A percentile compares a stretch with the other conserved stretches of the same genome.
phyloP scores from a whole-genome alignment of 2,888 invertebrate genomes.

The Chrysotoxum bicinctum region DNA sequence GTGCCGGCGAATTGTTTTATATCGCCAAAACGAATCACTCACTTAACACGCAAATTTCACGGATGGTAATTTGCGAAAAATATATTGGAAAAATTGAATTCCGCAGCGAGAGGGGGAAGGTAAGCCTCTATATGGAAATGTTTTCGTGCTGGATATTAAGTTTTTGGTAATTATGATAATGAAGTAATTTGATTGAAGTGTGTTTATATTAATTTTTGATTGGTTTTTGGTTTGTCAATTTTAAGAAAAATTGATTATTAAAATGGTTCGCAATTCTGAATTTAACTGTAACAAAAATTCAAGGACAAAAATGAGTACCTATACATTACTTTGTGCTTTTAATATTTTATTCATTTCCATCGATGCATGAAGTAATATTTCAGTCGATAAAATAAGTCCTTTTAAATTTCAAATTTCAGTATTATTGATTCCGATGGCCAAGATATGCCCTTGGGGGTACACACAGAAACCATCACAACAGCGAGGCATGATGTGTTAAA shows the following conservation, averaged over 20 bases:
- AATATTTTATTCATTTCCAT: too few species aligned
- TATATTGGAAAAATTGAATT: background rate
- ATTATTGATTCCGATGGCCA: too few species aligned
- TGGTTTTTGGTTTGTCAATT: constrained; percentile 22
- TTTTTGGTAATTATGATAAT: constrained; percentile 50
- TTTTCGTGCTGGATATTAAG: background rate
- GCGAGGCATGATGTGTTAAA: too few species aligned
- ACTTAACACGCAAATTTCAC: constrained; percentile 39
- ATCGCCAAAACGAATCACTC: constrained; percentile 37
- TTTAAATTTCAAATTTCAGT: too few species aligned
- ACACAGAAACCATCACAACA: too few species aligned
- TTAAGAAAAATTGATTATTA: background rate
- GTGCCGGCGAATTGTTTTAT: constrained; percentile 38
- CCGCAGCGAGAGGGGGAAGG: background rate
- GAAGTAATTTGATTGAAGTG: constrained; percentile 28
- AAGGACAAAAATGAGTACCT: too few species aligned
- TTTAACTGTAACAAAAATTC: too few species aligned
- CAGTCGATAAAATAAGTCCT: too few species aligned
- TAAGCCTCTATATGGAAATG: background rate
- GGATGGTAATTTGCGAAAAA: constrained; percentile 35
- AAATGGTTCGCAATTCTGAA: background rate
- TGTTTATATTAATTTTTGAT: constrained; percentile 38
- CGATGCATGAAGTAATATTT: too few species aligned
- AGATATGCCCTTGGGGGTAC: too few species aligned
- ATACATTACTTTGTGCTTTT: too few species aligned